A percentile compares a stretch with the other conserved stretches of the same genome.
Conservation (phyloP, 2,113 vertebrate species). For the Carettochelys insculpta region DNA sequence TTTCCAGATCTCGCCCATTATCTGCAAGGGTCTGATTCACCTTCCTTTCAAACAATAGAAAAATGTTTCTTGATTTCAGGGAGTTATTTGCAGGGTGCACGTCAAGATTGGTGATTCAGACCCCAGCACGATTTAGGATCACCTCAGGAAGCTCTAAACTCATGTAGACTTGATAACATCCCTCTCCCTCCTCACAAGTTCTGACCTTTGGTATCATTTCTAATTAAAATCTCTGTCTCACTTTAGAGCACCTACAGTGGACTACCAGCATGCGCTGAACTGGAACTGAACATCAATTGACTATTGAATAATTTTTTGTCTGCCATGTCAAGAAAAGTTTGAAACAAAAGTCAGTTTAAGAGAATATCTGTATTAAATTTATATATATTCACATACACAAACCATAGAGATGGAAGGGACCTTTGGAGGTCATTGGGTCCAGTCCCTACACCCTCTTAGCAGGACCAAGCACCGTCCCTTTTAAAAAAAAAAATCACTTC, state of each 20-base stretch:
- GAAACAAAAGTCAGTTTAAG: not conserved
- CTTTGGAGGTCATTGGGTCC: too few species aligned
- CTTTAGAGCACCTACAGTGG: not conserved
- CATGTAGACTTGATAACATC: not conserved
- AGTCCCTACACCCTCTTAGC: too few species aligned
- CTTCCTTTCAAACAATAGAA: not conserved
- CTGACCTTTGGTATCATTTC: not conserved
- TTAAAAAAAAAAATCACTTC: too few species aligned
- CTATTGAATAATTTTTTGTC: not conserved
- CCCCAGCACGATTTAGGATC: not conserved
- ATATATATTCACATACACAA: too few species aligned
- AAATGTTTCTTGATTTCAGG: not conserved
- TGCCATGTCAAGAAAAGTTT: not conserved
- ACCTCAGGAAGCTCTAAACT: not conserved
- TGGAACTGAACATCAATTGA: not conserved
- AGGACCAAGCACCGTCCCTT: too few species aligned
- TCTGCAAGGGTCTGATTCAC: not conserved
- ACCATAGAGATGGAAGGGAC: too few species aligned
- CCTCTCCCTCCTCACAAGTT: fast-evolving
- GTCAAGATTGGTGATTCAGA: not conserved
- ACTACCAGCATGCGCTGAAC: not conserved
- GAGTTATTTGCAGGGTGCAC: not conserved
- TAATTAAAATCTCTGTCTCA: not conserved
- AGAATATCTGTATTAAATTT: not conserved
- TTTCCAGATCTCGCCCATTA: not conserved